Evolutionary conservation across 2,113 vertebrate species (phyloP), one percentile per base, ranked within the genome.

Genomic region (Entomyzon cyanotis): DNA sequence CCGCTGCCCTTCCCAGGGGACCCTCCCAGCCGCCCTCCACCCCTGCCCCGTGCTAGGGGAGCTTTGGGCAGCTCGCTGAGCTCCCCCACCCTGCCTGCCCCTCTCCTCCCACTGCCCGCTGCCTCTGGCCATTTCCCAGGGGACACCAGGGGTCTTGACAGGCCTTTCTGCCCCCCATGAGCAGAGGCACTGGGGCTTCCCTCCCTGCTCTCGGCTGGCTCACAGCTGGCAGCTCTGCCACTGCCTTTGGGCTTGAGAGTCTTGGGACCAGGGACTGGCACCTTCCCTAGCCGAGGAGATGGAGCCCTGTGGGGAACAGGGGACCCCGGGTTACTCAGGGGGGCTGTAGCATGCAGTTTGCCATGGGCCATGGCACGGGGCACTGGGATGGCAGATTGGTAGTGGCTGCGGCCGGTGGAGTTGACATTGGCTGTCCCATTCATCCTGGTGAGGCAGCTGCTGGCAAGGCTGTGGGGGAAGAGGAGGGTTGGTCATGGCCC

Each of bases 371-470:
- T 23, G 5, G 97, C 49, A 1, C 96, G 94, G 24, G 98, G 98
- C 96, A 98, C 97, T 0, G 98, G 98, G 93, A 98, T 98, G 87
- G 98, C 96, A 1, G 98, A 98, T 64, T 49, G 25, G 18, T 84
- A 97, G 87, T 97, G 97, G 74, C 93, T 88, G 69, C 97, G 97
- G 81, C 96, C 31, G 2, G 95, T 12, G 0, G 97, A 74, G 68
- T 88, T 97, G 89, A 98, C 30, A 5, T 97, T 97, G 97, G 97
- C 97, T 47, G 28, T 97, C 60, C 97, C 95, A 13, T 97, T 97
- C 97, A 97, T 97, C 84, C 95, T 80, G 68, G 74, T 0, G 3
- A 64, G 52, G 64, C 7, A 20, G 67, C 77, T 82, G 56, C 53
- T 4, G 35, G 60, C 1, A 5, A 64, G 87, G 80, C 96, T 97